Percentiles rank a stretch among this genome's conserved stretches.
Conservation (phyloP, 2,797 vertebrate species). For the Microcaecilia unicolor region DNA sequence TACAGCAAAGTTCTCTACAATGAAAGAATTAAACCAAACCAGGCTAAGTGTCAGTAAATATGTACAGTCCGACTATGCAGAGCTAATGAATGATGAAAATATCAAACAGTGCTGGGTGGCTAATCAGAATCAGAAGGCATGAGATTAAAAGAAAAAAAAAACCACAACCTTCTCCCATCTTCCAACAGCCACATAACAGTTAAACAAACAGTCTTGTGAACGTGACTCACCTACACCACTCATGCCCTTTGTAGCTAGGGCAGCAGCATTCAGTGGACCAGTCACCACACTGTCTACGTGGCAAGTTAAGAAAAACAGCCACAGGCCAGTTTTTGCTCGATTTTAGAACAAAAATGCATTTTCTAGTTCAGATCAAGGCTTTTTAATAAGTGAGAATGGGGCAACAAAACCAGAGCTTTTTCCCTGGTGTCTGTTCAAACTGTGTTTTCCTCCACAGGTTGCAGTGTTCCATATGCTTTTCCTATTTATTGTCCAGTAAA, state of each 20-base stretch:
- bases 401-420: no score
- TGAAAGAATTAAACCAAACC: conserved; percentile 2
- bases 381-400: no score
- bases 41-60: background rate
- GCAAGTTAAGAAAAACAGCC: background rate
- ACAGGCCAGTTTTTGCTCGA: conserved; percentile 8
- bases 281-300: background rate
- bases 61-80: background rate
- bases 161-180: conserved; percentile 11
- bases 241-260: conserved; percentile 33
- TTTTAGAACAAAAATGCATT: background rate
- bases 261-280: conserved; percentile 35
- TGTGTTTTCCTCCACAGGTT: no score
- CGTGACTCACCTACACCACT: conserved; percentile 34
- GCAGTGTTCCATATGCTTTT: no score
- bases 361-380: background rate
- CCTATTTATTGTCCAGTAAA: no score
- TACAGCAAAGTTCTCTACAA: conserved; percentile 3
- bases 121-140: conserved; percentile 7
- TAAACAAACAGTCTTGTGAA: conserved; percentile 33
- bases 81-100: background rate
- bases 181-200: conserved; percentile 8
- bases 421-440: no score
- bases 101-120: background rate
- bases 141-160: no score